These are phyloP conservation scores for Pseudococcus longispinus DNA, from an alignment of 2,888 invertebrate species.

Conservation along the genomic window DNA sequence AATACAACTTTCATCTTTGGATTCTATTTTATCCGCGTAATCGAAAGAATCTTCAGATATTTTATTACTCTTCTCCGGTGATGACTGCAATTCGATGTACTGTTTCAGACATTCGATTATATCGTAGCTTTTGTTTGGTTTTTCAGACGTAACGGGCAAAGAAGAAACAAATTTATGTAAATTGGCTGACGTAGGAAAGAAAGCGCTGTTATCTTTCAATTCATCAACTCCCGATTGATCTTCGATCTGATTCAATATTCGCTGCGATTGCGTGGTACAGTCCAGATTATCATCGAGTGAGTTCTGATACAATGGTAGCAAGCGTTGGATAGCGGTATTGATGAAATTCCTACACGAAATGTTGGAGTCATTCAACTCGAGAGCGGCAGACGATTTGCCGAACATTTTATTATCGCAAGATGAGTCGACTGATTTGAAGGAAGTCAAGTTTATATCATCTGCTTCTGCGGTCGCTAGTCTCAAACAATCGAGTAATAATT, in stretches of 20 bases:
- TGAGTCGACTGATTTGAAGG: neutral
- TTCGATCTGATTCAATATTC: neutral
- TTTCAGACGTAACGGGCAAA: neutral
- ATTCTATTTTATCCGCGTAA: neutral
- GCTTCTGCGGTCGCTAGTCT: neutral
- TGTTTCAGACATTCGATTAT: neutral
- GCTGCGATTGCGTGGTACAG: neutral
- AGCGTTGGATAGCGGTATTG: neutral
- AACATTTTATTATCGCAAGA: neutral
- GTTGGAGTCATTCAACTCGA: neutral
- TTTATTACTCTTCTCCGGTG: neutral
- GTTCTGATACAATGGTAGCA: conserved; percentile 30
- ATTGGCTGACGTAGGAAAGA: neutral
- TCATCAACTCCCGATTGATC: neutral
- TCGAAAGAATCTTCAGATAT: neutral
- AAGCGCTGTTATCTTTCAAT: neutral
- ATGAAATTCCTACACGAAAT: neutral
- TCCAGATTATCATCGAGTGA: conserved; percentile 33
- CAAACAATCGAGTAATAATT: conserved; percentile 4
- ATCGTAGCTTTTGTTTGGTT: neutral
- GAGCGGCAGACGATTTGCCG: neutral
- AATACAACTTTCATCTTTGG: neutral
- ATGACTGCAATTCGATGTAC: neutral
- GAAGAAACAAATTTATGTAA: conserved; percentile 9
- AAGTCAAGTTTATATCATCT: neutral